Evolutionary conservation across 2,797 vertebrate species (phyloP), one percentile per base, ranked within the genome.

Genomic region (Perdix hodgsoniae): DNA sequence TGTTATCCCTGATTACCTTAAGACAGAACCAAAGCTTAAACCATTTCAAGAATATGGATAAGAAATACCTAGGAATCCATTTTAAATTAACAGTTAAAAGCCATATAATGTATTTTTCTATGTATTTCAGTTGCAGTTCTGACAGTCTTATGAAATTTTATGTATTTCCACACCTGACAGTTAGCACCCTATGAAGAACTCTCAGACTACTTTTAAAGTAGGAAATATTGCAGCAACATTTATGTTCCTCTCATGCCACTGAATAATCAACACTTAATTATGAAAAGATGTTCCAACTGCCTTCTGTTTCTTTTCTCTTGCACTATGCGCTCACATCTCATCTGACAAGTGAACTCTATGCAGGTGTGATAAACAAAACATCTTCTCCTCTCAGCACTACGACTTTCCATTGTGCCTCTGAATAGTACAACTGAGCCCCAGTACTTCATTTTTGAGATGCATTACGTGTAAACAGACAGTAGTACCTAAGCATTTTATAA

Each of bases 11-110:
- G 26, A 95, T 93, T 75, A 90, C 35, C 31, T 65, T 45, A 85
- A 42, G 40, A 74, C 44, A 77, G 88, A 95, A 69, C 4, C 22
- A 91, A 86, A 80, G 72, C 37, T 85, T 88, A 77, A 85, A 93
- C 52, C 29, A 47, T 40, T 86, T 80, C 61, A 94, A 74, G 37
- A 86, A 60, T 18, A 65, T 5, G 27, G 37, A 88, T 42, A 74
- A 88, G 81, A 77, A 42, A 69, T 31, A 35, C 24, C 59, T 64
- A 64, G 33, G 24, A 93, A 92, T 71, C 84, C 10, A 77, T 71
- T 69, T 87, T 66, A 72, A 24, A 69, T 83, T 83, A 92, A 31
- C 0, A 0, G 16, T 47, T 31, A 83, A 89, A 63, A 92, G 40
- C 57, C 14, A 84, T 4, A 22, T 4, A 82, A 57, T 50, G 44